phyloP scores from a whole-genome alignment of 2,888 invertebrate species.

The Agrenia bidenticulata region DNA sequence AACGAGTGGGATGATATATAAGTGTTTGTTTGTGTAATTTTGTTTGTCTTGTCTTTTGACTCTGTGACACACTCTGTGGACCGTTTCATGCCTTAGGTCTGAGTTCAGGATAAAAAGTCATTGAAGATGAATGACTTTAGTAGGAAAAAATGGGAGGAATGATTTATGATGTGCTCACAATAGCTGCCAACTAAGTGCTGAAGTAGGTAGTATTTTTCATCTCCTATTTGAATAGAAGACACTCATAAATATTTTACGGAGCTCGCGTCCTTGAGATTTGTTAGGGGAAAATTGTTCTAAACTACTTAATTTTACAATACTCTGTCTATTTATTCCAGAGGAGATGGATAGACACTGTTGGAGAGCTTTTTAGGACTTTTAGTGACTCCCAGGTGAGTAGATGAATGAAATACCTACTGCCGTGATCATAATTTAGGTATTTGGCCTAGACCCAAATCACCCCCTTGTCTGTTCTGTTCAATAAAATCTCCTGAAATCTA shows the following conservation, averaged over 20 bases:
- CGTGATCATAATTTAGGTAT: neutral
- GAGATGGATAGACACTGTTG: neutral
- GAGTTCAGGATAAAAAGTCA: conserved; percentile 4
- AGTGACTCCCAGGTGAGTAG: neutral
- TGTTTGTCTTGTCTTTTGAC: conserved; percentile 2
- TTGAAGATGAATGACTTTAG: conserved; percentile 12
- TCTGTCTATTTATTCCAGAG: neutral
- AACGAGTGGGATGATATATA: neutral
- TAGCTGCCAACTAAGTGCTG: conserved; percentile 14
- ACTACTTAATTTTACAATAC: neutral
- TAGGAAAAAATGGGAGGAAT: conserved; percentile 14
- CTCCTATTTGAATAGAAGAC: neutral
- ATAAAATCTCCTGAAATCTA: neutral
- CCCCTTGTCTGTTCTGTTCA: neutral
- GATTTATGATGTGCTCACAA: conserved; percentile 33
- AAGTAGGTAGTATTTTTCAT: conserved; percentile 18
- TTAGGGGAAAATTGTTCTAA: neutral
- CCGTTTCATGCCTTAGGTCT: neutral
- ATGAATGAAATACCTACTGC: neutral
- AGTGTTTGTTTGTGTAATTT: neutral
- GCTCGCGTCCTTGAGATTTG: neutral
- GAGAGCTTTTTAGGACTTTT: neutral
- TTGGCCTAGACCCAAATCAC: conserved; percentile 15
- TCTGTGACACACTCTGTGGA: conserved; percentile 6
- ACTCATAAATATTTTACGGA: neutral